Conservation (phyloP, 1,140 invertebrate genomes). For the Nebria ingens region DNA sequence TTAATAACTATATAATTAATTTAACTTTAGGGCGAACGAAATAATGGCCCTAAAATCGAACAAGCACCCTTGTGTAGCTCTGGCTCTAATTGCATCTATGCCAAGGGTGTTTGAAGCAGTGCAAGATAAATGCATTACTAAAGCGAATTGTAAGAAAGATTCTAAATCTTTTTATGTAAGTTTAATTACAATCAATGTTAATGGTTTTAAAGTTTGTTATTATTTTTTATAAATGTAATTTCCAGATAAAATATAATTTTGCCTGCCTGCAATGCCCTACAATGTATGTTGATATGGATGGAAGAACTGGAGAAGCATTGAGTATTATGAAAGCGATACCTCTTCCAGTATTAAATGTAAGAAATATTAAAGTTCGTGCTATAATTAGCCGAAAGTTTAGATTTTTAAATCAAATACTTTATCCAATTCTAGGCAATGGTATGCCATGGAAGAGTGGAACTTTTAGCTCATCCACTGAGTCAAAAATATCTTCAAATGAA, state of each 20-base stretch:
- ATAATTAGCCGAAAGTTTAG: neutral
- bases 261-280: slow-evolving; percentile 52
- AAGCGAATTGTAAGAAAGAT: slow-evolving; percentile 71
- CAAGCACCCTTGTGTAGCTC: slow-evolving; percentile 64
- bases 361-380: slow-evolving; percentile 25
- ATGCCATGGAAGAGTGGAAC: slow-evolving; percentile 61
- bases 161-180: slow-evolving; percentile 71
- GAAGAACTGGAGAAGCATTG: slow-evolving; percentile 43
- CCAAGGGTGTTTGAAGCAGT: slow-evolving; percentile 68
- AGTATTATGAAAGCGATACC: slow-evolving; percentile 46
- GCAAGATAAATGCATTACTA: slow-evolving; percentile 68
- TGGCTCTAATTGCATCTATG: slow-evolving; percentile 67
- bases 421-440: slow-evolving; percentile 60
- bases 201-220: neutral
- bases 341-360: slow-evolving; percentile 61
- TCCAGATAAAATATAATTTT: slow-evolving; percentile 62
- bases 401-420: slow-evolving; percentile 1
- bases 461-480: slow-evolving; percentile 68
- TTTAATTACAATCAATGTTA: slow-evolving; percentile 17
- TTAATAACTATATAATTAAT: neutral
- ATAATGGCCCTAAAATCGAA: slow-evolving; percentile 59
- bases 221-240: slow-evolving; percentile 11
- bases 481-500: slow-evolving; percentile 81
- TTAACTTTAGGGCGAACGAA: slow-evolving; percentile 50
- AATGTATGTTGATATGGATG: slow-evolving; percentile 46